Evolutionary conservation across 37 sponge, comb jelly and placozoan genomes (phyloP).

Genomic region (Axinella damicornis): DNA sequence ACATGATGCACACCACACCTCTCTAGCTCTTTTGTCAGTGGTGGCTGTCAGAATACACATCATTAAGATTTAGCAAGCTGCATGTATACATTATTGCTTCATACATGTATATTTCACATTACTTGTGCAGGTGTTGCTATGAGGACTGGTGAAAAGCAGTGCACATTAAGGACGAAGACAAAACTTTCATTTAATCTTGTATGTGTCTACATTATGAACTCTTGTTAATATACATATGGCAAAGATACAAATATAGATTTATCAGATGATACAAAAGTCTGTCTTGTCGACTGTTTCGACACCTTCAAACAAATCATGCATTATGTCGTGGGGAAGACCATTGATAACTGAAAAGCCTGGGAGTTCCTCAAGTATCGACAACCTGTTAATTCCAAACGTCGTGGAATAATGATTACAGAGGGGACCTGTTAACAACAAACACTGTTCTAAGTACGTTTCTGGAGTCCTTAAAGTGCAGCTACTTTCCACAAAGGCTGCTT

Average conservation of each 20-base stretch:
- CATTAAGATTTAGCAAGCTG: no score
- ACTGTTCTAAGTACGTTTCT: slow-evolving; percentile 41
- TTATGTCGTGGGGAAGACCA: slow-evolving; percentile 48
- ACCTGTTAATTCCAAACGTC: slow-evolving; percentile 26
- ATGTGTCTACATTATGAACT: no score
- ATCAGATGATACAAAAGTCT: not conserved
- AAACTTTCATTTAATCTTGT: no score
- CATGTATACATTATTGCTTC: no score
- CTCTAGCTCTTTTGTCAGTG: no score
- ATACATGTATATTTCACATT: no score
- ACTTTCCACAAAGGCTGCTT: slow-evolving; percentile 1
- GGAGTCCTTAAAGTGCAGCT: slow-evolving; percentile 24
- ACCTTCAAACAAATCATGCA: slow-evolving; percentile 57
- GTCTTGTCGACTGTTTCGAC: slow-evolving; percentile 40
- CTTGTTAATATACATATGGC: not conserved
- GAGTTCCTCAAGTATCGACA: slow-evolving; percentile 19
- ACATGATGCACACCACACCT: no score
- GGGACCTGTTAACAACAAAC: slow-evolving; percentile 7
- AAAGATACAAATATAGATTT: not conserved
- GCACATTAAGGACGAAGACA: no score
- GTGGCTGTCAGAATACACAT: no score
- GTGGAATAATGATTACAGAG: slow-evolving; percentile 32
- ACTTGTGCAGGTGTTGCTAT: no score
- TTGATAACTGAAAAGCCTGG: slow-evolving; percentile 44
- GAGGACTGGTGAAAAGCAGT: no score